Conservation (phyloP, 2,888 invertebrate species). For the Drosophila nigricruria region DNA sequence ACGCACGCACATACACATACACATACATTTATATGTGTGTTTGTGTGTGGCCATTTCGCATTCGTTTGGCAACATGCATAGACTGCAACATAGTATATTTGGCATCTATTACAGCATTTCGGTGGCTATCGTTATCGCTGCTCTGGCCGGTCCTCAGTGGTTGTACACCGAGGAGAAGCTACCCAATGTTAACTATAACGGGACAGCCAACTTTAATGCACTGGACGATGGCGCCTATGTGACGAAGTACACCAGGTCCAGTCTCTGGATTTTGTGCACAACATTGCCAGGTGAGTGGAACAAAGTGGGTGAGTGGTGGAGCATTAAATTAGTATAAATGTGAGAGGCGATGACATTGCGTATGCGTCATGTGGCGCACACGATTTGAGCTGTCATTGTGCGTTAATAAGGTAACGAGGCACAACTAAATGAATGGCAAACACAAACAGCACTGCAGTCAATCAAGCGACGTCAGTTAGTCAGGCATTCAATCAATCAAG, state of each 20-base stretch:
- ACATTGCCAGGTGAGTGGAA: slow-evolving; percentile 82
- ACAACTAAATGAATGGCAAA: slow-evolving; percentile 1
- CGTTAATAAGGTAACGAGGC: slow-evolving; percentile 1
- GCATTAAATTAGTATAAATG: slow-evolving; percentile 32
- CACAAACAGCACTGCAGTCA: slow-evolving; percentile 15
- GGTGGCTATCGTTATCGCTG: slow-evolving; percentile 85
- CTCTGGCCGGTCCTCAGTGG: slow-evolving; percentile 89
- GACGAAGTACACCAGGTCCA: slow-evolving; percentile 85
- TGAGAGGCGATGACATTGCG: slow-evolving; percentile 25
- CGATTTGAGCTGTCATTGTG: background rate
- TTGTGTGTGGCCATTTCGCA: background rate
- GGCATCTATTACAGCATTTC: slow-evolving; percentile 79
- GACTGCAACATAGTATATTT: slow-evolving; percentile 26
- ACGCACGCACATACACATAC: too few relatives aligned
- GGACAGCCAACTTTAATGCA: slow-evolving; percentile 86
- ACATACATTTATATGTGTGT: too few relatives aligned
- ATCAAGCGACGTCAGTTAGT: slow-evolving; percentile 16
- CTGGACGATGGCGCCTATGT: slow-evolving; percentile 84
- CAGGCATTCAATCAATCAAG: slow-evolving; percentile 30
- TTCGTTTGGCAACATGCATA: slow-evolving; percentile 15
- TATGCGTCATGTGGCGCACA: slow-evolving; percentile 27
- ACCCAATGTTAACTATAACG: slow-evolving; percentile 91
- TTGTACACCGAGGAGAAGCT: slow-evolving; percentile 94
- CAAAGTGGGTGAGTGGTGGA: background rate
- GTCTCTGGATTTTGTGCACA: slow-evolving; percentile 85